Evolutionary conservation across 2,797 vertebrate species (phyloP).

Genomic region (Meriones psammophilus): DNA sequence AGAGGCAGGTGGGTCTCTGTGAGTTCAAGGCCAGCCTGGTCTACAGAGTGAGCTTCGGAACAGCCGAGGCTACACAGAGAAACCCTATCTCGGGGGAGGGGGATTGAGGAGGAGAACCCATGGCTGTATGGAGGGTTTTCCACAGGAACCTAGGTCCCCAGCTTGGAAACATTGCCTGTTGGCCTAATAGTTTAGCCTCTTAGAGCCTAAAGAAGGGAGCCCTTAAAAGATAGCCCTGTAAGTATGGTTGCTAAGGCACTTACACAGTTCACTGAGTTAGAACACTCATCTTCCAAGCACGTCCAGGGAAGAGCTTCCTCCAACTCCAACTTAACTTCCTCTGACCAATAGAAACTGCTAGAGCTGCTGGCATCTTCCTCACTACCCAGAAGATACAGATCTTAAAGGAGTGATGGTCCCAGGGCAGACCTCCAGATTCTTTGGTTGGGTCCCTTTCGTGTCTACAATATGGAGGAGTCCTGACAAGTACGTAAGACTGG

Average conservation of each 20-base stretch:
- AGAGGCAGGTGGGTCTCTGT: not conserved
- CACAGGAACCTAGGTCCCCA: not conserved
- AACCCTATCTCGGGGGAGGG: not conserved
- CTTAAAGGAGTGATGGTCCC: slow-evolving; percentile 23
- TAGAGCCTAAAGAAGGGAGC: not conserved
- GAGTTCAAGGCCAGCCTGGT: not conserved
- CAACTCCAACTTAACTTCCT: not conserved
- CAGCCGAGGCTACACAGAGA: not conserved
- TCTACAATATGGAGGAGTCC: not conserved
- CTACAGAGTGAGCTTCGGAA: not conserved
- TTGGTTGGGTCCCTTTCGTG: not conserved
- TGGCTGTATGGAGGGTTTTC: not conserved
- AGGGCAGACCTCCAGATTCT: not conserved
- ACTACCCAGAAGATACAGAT: not conserved
- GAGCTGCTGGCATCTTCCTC: slow-evolving; percentile 1
- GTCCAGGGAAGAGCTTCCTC: not conserved
- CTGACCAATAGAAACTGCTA: slow-evolving; percentile 20
- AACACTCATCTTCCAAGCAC: slow-evolving; percentile 12
- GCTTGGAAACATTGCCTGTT: not conserved
- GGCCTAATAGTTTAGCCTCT: not conserved
- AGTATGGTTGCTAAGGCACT: slow-evolving; percentile 1
- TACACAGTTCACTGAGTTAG: not conserved
- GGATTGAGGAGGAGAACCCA: not conserved
- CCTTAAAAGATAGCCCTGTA: slow-evolving; percentile 53
- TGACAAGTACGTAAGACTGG: not conserved